phyloP scores from a whole-genome alignment of 2,797 vertebrate genomes.

The Pseudochaenichthys georgianus region DNA sequence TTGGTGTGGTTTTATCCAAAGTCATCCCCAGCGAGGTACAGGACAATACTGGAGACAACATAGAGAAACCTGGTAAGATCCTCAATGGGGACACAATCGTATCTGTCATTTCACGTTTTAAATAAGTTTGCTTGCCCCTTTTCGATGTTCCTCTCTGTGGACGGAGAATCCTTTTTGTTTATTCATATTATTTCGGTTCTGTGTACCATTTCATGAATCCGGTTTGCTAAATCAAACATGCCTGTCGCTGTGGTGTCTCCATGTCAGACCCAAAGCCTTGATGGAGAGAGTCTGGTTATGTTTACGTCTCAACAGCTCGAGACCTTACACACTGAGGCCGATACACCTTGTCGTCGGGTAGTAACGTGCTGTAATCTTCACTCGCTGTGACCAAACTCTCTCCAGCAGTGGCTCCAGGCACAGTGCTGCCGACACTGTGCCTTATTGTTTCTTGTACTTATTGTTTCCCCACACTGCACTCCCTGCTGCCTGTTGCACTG shows the following conservation, averaged over 20 bases:
- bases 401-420: conserved; percentile 57
- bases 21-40: conserved; percentile 87
- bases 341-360: background rate
- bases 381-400: conserved; percentile 53
- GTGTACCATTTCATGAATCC: conserved; percentile 55
- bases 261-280: conserved; percentile 44
- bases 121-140: conserved; percentile 64
- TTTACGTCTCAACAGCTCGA: background rate
- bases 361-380: background rate
- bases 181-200: conserved; percentile 34
- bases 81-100: conserved; percentile 48
- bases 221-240: conserved; percentile 41
- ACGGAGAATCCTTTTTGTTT: conserved; percentile 40
- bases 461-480: conserved; percentile 36
- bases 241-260: conserved; percentile 55
- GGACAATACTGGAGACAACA: conserved; percentile 85
- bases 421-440: conserved; percentile 30
- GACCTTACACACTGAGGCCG: background rate
- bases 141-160: conserved; percentile 41
- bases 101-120: conserved; percentile 67
- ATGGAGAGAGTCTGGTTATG: conserved; percentile 68
- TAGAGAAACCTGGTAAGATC: conserved; percentile 87
- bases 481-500: conserved; percentile 28
- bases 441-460: background rate
- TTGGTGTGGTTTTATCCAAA: conserved; percentile 87